Conservation (phyloP, 2,113 vertebrate genomes). For the Emydocephalus ijimae region DNA sequence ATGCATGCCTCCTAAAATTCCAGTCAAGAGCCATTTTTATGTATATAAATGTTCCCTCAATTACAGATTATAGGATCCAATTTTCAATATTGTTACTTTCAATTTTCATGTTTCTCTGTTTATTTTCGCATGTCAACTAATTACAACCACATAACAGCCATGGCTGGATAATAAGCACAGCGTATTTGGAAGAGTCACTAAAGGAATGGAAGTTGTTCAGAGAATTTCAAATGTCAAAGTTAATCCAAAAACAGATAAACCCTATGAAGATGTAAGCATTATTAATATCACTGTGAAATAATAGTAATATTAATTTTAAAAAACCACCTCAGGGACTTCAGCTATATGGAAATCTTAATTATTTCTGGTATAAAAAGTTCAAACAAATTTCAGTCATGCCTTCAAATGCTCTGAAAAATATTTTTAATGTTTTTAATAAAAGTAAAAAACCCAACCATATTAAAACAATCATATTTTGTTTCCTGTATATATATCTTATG, state of each 20-base stretch:
- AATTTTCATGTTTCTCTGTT: conserved; percentile 26
- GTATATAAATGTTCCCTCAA: not conserved
- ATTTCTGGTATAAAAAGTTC: conserved; percentile 15
- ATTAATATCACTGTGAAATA: conserved; percentile 97
- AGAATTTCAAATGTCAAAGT: conserved; percentile 96
- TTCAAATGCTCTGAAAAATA: conserved; percentile 48
- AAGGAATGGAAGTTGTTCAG: conserved; percentile 98
- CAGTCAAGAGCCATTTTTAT: not conserved
- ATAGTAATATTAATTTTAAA: conserved; percentile 13
- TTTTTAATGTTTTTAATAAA: conserved; percentile 55
- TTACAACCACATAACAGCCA: conserved; percentile 70
- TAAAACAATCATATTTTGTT: conserved; percentile 1
- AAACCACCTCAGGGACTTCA: not conserved
- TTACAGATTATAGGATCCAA: not conserved
- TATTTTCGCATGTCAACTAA: conserved; percentile 25
- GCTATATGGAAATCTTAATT: not conserved
- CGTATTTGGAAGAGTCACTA: conserved; percentile 90
- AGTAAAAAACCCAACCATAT: not conserved
- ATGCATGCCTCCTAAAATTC: not conserved
- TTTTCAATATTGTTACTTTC: not conserved
- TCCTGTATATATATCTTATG: not conserved
- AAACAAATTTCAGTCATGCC: conserved; percentile 39
- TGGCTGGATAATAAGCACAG: conserved; percentile 99
- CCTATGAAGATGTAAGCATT: conserved; percentile 97
- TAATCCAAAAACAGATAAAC: conserved; percentile 97